phyloP scores from a whole-genome alignment of 2,888 invertebrate species.

The Drosophila flavopinicola region DNA sequence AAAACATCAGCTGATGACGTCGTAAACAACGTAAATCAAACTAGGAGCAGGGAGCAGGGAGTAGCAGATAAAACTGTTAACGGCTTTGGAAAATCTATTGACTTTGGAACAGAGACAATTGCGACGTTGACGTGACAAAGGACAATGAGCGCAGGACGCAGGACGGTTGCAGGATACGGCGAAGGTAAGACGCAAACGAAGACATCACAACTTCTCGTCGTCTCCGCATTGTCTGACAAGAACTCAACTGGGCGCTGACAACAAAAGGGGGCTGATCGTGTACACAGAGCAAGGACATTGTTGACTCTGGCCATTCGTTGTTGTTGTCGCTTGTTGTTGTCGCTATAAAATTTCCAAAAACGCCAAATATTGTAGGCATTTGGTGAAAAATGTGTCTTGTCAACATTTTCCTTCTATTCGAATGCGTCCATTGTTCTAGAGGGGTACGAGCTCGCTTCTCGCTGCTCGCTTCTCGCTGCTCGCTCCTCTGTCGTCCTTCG shows the following conservation, averaged over 20 bases:
- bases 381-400: constrained; percentile 71
- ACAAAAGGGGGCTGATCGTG: constrained; percentile 82
- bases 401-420: constrained; percentile 73
- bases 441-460: constrained; percentile 15
- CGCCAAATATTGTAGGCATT: constrained; percentile 72
- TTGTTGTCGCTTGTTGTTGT: constrained; percentile 34
- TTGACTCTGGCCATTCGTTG: constrained; percentile 43
- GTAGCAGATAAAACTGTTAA: constrained; percentile 60
- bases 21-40: constrained; percentile 66
- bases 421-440: constrained; percentile 65
- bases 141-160: constrained; percentile 5
- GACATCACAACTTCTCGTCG: constrained; percentile 52
- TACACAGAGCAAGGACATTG: constrained; percentile 58
- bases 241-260: constrained; percentile 61
- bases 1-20: constrained; percentile 66
- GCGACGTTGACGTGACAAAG: constrained; percentile 62
- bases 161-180: constrained; percentile 10
- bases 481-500: constrained; percentile 3
- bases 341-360: constrained; percentile 66
- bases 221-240: constrained; percentile 76
- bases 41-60: constrained; percentile 25
- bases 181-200: constrained; percentile 26
- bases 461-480: too few relatives aligned
- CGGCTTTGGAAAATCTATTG: constrained; percentile 66
- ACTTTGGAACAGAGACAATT: constrained; percentile 61